phyloP scores from a whole-genome alignment of 2,797 vertebrate genomes.

The Diceros bicornis region DNA sequence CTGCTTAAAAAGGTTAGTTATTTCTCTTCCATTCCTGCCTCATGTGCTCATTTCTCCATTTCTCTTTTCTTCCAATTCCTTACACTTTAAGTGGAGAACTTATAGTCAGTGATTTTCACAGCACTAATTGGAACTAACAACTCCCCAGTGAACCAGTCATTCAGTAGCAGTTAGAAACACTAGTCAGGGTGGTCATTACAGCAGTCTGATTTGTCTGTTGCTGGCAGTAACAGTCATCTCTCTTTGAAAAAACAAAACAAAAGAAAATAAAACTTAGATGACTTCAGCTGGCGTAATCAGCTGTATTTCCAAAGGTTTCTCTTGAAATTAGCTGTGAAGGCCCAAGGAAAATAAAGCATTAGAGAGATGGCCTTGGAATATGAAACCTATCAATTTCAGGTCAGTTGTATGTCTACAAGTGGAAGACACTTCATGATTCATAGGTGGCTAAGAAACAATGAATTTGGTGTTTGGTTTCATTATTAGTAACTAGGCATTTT shows the following conservation, averaged over 20 bases:
- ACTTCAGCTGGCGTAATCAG: not conserved
- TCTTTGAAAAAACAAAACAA: not conserved
- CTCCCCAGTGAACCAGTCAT: not conserved
- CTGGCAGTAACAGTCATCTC: not conserved
- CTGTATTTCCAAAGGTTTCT: not conserved
- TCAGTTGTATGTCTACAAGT: constrained; percentile 25
- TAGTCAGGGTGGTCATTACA: not conserved
- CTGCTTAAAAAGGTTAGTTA: not conserved
- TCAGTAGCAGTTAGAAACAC: not conserved
- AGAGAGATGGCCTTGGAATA: not conserved
- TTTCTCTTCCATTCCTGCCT: not conserved
- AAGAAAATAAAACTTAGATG: not conserved
- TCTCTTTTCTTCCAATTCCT: not conserved
- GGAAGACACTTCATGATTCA: not conserved
- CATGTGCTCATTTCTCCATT: not conserved
- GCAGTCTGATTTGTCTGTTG: not conserved
- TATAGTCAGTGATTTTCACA: not conserved
- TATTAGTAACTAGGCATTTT: not conserved
- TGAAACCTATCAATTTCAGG: not conserved
- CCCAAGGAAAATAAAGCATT: not conserved
- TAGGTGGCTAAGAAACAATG: not conserved
- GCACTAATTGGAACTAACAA: not conserved
- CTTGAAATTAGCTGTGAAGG: not conserved
- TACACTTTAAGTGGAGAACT: not conserved
- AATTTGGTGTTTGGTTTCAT: constrained; percentile 17